Conservation (phyloP, 2,113 vertebrate genomes). For the Chroicocephalus ridibundus region DNA sequence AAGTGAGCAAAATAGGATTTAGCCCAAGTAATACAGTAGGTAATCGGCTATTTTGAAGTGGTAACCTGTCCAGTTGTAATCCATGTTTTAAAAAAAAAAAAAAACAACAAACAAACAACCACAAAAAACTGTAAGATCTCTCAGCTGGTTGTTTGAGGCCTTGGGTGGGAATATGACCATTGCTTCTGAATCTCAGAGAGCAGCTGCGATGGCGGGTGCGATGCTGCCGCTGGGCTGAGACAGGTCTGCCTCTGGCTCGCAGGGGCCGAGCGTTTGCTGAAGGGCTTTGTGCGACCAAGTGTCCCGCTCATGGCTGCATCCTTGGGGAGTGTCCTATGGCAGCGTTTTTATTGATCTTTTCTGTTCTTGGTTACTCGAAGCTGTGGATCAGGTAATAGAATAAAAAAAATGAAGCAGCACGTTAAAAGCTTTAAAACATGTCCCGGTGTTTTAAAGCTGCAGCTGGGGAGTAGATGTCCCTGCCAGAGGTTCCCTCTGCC, state of each 20-base stretch:
- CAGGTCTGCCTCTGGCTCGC: background rate
- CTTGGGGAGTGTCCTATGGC: fast-evolving
- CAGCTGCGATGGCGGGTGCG: background rate
- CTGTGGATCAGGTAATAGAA: background rate
- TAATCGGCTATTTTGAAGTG: fast-evolving
- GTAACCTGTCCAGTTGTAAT: no score
- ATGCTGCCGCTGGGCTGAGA: background rate
- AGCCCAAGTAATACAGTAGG: fast-evolving
- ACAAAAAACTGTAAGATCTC: background rate
- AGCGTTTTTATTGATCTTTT: background rate
- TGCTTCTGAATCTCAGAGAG: background rate
- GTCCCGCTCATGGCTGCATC: background rate
- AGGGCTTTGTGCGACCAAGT: background rate
- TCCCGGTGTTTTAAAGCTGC: no score
- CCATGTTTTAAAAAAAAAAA: no score
- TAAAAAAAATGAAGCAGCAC: background rate
- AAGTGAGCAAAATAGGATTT: background rate
- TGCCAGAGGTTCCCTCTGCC: background rate
- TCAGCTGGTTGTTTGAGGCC: background rate
- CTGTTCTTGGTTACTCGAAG: background rate
- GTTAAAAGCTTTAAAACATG: background rate
- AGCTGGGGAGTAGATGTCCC: background rate
- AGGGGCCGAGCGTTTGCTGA: background rate
- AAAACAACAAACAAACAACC: no score
- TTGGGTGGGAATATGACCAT: background rate